A percentile compares a stretch with the other conserved stretches of the same genome.
Evolutionary conservation across 2,888 invertebrate species (phyloP).

Genomic region (Dicycla oo): DNA sequence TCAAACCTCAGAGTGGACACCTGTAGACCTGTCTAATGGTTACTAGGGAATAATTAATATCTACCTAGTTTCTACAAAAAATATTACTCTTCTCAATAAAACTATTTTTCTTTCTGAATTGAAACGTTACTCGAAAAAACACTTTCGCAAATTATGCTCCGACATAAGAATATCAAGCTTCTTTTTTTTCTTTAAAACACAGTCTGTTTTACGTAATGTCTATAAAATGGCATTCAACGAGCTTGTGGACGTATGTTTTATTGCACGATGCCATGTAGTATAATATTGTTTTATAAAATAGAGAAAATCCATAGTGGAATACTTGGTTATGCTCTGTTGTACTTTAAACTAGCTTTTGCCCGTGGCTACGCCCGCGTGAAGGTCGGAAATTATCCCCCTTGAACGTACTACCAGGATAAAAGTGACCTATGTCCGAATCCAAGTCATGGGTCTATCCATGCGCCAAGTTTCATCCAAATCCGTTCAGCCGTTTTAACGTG

Average conservation of each 20-base stretch:
- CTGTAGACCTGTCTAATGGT: too few relatives aligned
- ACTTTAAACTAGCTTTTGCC: too few relatives aligned
- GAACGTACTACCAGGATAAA: too few relatives aligned
- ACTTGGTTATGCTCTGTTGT: neutral
- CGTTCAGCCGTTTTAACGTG: too few relatives aligned
- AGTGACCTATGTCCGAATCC: too few relatives aligned
- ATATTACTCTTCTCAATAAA: neutral
- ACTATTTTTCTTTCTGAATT: neutral
- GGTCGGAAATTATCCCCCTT: too few relatives aligned
- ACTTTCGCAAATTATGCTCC: constrained; percentile 29
- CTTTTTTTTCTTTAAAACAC: neutral
- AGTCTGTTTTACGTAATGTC: constrained; percentile 27
- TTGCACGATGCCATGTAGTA: neutral
- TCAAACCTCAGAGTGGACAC: too few relatives aligned
- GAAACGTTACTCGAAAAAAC: constrained; percentile 7
- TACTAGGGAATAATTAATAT: neutral
- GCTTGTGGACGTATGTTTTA: constrained; percentile 9
- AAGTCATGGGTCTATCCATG: too few relatives aligned
- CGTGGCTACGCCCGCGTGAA: too few relatives aligned
- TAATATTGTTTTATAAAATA: constrained; percentile 15
- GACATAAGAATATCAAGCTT: neutral
- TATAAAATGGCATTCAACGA: constrained; percentile 14
- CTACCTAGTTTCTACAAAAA: neutral
- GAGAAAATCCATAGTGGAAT: neutral
- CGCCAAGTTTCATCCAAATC: too few relatives aligned